Base-by-base conservation (phyloP, 2,113 vertebrate species). In the Apus apus region DNA sequence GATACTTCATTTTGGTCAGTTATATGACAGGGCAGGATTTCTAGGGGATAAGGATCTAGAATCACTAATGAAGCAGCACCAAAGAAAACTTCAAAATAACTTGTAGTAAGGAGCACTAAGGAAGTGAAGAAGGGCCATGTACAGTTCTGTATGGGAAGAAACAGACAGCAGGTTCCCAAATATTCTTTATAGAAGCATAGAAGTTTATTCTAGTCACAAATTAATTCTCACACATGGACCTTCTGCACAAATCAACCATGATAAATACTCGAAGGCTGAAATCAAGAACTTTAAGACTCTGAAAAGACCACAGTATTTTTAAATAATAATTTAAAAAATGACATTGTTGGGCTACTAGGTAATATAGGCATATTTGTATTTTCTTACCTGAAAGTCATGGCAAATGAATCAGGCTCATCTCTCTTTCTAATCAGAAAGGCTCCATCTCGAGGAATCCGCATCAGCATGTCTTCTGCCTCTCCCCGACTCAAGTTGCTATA, bases 311-410 rank as follows among this genome's bases (percentile, higher is more conserved):
- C 15, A 30, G 36, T 27, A n/a, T 53, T 89, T 83, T 76, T 45
- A 15, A 57, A 45, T 26, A 68, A 18, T 0, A 38, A 8, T 10
- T 10, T 10, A 38, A 86, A 18, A 0, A 16, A 68, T 9, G 89
- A 61, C 27, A 36, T 1, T 45, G 8, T 54, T 65, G n/a, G 34
- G 15, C 61, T 61, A 18, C 34, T 13, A 73, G 21, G 48, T 27
- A 48, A 56, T 22, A 25, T 27, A 73, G 26, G 48, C 23, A 7
- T 19, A 27, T 11, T 60, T 62, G n/a, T 18, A 54, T 51, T 60
- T 5, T 18, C 96, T 90, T 70, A 99, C 99, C 99, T 99, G 97
- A 99, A 99, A 40, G 99, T 99, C 97, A 99, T 99, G 96, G 99
- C 99, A 15, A 98, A 99, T 2, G 99, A 99, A 89, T 99, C 98